Base-by-base conservation (phyloP, 2,113 vertebrate species). In the Trichechus manatus region DNA sequence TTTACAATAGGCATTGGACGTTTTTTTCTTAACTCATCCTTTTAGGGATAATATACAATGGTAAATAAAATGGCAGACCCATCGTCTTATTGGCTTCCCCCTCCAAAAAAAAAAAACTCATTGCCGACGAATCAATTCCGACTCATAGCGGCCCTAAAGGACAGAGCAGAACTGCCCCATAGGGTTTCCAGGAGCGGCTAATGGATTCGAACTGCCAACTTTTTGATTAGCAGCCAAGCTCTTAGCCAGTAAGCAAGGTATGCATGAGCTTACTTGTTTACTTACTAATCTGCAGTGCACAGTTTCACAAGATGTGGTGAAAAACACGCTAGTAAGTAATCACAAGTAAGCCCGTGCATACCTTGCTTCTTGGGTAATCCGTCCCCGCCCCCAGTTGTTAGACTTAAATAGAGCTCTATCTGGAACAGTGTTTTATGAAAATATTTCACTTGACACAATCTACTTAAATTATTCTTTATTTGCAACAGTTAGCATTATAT, bases 401-500 rank as follows among this genome's bases (percentile, higher is more conserved):
- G 13, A 80, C 14, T 91, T 77, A 91, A 74, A 50, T 42, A 89
- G 50, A 82, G 2, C 44, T 89, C 70, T 94, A 17, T 56, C 42
- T 92, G 25, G 64, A 93, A 75, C 66, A 61, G 53, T 84, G 70
- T 91, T 93, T 68, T 68, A 77, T 36, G 29, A 33, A 33, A 68
- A 29, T 64, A 29, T 93, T 92, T 85, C 63, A 87, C 66, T 94
- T 92, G 66, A 80, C 3, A 66, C 56, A 83, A 87, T 33, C 70
- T 96, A 79, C 44, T 77, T 78, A 89, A 82, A 63, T 80, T 9
- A 64, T 80, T 94, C 29, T 50, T 93, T 83, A 86, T 86, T 89
- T 97, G 44, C 75, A 83, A 93, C 31, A 50, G n/a, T 96, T 89
- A 83, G 91, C 33, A 89, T 63, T 70, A 80, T 75, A 74, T 27